Evolutionary conservation across 2,113 vertebrate genomes (phyloP), one percentile per base, ranked within the genome.

Genomic region (Oncorhynchus mykiss): DNA sequence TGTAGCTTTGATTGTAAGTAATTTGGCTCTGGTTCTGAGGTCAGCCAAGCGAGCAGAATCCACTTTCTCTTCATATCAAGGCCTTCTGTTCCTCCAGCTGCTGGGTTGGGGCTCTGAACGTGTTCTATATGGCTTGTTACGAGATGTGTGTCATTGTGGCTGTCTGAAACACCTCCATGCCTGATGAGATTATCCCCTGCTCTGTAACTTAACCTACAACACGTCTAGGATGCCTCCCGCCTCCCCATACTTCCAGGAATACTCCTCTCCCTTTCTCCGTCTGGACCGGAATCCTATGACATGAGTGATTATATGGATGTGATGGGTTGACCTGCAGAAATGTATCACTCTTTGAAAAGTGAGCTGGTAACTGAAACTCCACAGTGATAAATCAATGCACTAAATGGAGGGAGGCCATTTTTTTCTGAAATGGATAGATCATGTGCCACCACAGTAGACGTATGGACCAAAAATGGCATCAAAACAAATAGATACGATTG

Each of bases 1-100:
- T 72, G 82, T 79, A 22, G 84, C 83, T 88, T 88, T 91, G 89
- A 93, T 92, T 93, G 91, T 92, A 93, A 94, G 93, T 93, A 92
- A 93, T 93, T 92, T 93, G 91, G 90, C 91, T 85, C 78, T 80
- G 83, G 86, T 85, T 91, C 83, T 66, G 73, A 87, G 91, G 88
- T 93, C 91, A 90, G 62, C 88, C 87, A 82, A 86, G 80, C 88
- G 78, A 87, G 78, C 71, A 83, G 76, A 84, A 81, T 80, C 75
- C 73, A 80, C 85, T 89, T 82, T 80, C 86, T 89, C 88, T 83
- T 87, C 86, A 82, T 87, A 87, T 85, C 75, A 16, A 31, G 57
- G 80, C 93, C 90, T 84, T 91, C 92, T 93, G 91, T 90, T 91
- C 80, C 73, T 84, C 86, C 92, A 92, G 91, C 89, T 92, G 91